Base-by-base conservation (phyloP, 1,140 invertebrate genomes). In the Bombus waltoni region DNA sequence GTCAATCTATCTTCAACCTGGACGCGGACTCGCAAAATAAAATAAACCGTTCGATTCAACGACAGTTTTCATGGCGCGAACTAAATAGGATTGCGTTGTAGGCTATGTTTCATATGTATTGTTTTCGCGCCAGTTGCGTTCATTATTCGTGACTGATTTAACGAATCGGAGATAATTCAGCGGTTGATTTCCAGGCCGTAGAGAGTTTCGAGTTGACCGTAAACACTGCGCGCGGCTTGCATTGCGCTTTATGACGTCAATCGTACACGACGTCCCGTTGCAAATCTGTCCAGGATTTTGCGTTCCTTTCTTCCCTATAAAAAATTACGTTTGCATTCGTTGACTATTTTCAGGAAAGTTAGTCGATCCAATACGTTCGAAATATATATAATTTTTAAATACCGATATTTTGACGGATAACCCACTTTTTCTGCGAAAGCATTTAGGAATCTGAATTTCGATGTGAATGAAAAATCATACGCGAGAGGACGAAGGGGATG, bases 221-320 rank as follows among this genome's bases (percentile, higher is more conserved):
- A 88, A 87, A 88, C 80, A 72, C 47, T 78, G 65, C 59, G 59
- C 59, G 59, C 22, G 53, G 87, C 70, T 87, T 87, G 80, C 47
- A 22, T 32, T 44, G 70, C 72, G 74, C 75, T 88, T 53, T 44
- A 15, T 35, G 32, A 78, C 57, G 78, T 87, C 57, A 78, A 72
- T 68, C 74, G 18, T 44, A 42, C 11, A 6, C 42, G 38, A 25
- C 42, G 5, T 42, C 9, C 38, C 22, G 25, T 42, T 5, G 18
- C 35, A 65, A 77, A 77, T 77, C 28, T 11, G 38, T n/a, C 42
- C 10, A 13, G 18, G 9, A 32, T 77, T 65, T 77, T 38, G 0
- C 57, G 15, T 62, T 42, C n/a, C 15, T 32, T 32, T 13, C 15
- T n/a, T 2, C 22, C 18, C 15, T 11, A 25, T n/a, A 38, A 28